These are phyloP conservation scores for Mirounga angustirostris DNA, from an alignment of 2,113 vertebrate species.

Conservation along the genomic window DNA sequence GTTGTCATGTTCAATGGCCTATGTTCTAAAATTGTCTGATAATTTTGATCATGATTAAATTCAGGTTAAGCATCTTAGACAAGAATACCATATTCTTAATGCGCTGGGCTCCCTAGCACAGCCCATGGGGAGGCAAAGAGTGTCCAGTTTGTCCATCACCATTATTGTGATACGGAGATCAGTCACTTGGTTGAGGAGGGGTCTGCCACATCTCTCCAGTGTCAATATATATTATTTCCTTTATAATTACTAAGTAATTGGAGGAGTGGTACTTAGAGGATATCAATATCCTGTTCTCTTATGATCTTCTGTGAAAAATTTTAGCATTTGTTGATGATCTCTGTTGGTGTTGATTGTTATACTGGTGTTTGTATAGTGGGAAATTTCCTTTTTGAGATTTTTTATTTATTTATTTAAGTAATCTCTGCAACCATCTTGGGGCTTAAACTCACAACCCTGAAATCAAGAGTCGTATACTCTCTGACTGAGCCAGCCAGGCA, in stretches of 20 bases:
- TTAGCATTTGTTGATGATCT: neutral
- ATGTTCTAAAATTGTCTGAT: slow-evolving; percentile 25
- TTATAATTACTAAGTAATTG: slow-evolving; percentile 19
- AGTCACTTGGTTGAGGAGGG: neutral
- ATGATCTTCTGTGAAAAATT: neutral
- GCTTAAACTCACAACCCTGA: neutral
- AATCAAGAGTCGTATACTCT: neutral
- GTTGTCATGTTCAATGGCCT: neutral
- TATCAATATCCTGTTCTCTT: neutral
- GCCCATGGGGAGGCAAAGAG: neutral
- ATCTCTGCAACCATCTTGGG: neutral
- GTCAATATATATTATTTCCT: neutral
- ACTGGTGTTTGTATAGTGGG: neutral
- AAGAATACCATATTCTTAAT: neutral
- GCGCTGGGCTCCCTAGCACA: neutral
- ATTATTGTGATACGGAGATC: neutral
- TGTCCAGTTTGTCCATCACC: neutral
- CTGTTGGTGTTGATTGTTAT: neutral
- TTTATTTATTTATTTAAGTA: neutral
- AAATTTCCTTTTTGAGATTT: neutral
- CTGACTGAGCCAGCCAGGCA: neutral
- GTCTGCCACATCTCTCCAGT: neutral
- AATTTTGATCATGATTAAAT: slow-evolving; percentile 31
- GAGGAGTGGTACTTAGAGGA: neutral
- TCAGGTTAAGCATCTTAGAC: neutral